A percentile compares a stretch with the other conserved stretches of the same genome.
Evolutionary conservation across 1,140 invertebrate species (phyloP).

Genomic region (Zaprionus tsacasi): DNA sequence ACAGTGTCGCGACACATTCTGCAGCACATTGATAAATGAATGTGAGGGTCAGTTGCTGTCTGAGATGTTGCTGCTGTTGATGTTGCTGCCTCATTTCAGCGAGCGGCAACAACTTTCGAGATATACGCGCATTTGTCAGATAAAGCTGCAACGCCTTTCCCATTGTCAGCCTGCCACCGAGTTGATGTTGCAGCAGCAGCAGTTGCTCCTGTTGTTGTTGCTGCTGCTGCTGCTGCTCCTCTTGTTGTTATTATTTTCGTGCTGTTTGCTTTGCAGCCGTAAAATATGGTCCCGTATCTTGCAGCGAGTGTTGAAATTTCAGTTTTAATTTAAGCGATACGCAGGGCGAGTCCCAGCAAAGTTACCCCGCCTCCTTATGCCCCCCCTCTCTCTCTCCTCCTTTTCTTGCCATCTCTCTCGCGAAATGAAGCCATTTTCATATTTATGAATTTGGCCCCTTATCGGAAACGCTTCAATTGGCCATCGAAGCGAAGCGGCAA

Average conservation of each 20-base stretch:
- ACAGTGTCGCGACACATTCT: conserved; percentile 45
- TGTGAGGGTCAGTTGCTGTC: conserved; percentile 73
- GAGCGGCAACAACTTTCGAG: conserved; percentile 67
- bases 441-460: conserved; percentile 79
- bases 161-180: conserved; percentile 70
- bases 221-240: conserved; percentile 21
- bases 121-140: conserved; percentile 81
- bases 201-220: not conserved
- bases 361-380: too few relatives aligned
- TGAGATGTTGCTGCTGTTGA: conserved; percentile 5
- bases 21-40: conserved; percentile 72
- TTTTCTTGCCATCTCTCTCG: not conserved
- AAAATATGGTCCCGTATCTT: conserved; percentile 74
- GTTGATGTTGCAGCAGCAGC: conserved; percentile 25
- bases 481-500: conserved; percentile 63
- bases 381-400: too few relatives aligned
- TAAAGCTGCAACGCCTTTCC: conserved; percentile 77
- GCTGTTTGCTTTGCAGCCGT: conserved; percentile 48
- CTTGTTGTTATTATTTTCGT: conserved; percentile 22
- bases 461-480: conserved; percentile 79
- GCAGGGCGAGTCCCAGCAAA: conserved; percentile 52
- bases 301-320: conserved; percentile 78
- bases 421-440: conserved; percentile 81
- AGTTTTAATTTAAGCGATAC: conserved; percentile 82
- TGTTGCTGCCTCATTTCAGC: conserved; percentile 40